Evolutionary conservation across 1,140 invertebrate genomes (phyloP).

Genomic region (Zaprionus tsacasi): DNA sequence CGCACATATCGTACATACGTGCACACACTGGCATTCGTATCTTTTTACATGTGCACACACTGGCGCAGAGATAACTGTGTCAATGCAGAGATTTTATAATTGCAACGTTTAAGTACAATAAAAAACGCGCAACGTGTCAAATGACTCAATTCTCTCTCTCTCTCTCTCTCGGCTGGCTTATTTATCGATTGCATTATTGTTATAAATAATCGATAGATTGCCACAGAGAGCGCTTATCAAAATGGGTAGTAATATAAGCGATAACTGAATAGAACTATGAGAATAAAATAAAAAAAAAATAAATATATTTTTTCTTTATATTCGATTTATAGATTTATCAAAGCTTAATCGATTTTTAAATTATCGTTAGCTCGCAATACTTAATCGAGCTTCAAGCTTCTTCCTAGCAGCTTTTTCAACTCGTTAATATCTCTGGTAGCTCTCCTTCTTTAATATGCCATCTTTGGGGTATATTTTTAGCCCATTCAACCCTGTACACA

Average conservation of each 20-base stretch:
- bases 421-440: neutral
- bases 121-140: conserved; percentile 24
- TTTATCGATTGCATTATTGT: conserved; percentile 26
- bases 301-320: no score
- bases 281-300: no score
- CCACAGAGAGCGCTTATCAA: neutral
- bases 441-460: neutral
- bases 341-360: neutral
- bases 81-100: conserved; percentile 65
- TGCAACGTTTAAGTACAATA: conserved; percentile 45
- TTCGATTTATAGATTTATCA: neutral
- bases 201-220: neutral
- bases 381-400: no score
- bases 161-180: conserved; percentile 28
- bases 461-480: conserved; percentile 1
- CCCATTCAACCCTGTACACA: conserved; percentile 17
- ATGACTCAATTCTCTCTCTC: conserved; percentile 48
- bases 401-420: neutral
- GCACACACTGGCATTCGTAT: neutral
- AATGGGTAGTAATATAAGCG: neutral
- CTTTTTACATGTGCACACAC: conserved; percentile 11
- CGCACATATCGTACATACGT: neutral
- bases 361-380: no score
- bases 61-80: conserved; percentile 50
- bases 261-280: neutral